Evolutionary conservation across 1,140 invertebrate species (phyloP), one percentile per base, ranked within the genome.

Genomic region (Lethrus apterus): DNA sequence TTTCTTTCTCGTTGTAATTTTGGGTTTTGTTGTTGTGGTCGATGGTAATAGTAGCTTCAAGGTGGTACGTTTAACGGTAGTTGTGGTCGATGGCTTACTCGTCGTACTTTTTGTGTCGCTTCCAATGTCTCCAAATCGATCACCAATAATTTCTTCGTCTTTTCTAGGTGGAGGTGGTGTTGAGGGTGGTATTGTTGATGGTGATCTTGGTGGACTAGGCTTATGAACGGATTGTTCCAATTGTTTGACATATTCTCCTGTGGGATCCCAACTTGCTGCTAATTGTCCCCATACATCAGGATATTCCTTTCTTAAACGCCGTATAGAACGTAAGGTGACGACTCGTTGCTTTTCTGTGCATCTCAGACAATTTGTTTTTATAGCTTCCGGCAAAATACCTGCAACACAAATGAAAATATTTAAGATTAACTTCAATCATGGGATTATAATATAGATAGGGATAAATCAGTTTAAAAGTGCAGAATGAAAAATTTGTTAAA

Each of bases 321-420:
- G 70, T 11, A 79, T 72, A 5, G 74, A 67, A 48, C 70, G 68
- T 7, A 75, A 64, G 0, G 73, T 72, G 4, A 66, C 70, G 24
- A 63, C 66, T 57, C 74, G 77, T 56, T 80, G 78, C 32, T 74
- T 69, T 35, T 77, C 73, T 0, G 74, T 76, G 57, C 79, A 81
- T 13, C 73, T 59, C 4, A 68, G 54, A 55, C 79, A 81, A 47
- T 78, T 77, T 35, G 74, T 79, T 51, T 72, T 62, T 23, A 81
- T 52, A 2, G 78, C 78, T 64, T 80, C 78, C 18, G 79, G 79
- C 17, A 80, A 60, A 50, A 77, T 65, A 45, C 67, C 80, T 83
- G 67, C 10, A 70, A 73, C 23, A 26, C 5, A 26, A 26, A 26
- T n/a, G n/a, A n/a, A n/a, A n/a, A n/a, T n/a, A 50, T 41, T 29